These are phyloP conservation scores for Margarornis squamiger DNA, from an alignment of 2,797 vertebrate genomes.

Conservation along the genomic window DNA sequence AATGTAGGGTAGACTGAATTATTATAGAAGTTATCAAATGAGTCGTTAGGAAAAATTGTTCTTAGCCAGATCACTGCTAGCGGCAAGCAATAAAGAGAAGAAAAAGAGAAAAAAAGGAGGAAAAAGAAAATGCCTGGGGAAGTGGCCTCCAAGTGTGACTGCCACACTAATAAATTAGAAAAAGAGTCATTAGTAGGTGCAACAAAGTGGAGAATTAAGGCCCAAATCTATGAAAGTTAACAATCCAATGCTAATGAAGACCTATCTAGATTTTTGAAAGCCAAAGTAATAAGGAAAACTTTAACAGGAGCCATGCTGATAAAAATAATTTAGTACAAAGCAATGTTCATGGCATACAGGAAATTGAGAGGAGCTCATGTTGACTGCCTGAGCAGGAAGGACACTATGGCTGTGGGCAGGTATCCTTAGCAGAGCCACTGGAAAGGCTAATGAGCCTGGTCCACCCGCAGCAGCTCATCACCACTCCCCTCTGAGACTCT, in stretches of 20 bases:
- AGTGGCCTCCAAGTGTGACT: constrained; percentile 27
- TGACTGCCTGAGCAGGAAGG: not conserved
- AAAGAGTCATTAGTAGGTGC: constrained; percentile 52
- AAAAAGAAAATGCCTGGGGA: constrained; percentile 29
- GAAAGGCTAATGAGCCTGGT: not conserved
- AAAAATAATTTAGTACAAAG: constrained; percentile 10
- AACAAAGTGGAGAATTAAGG: constrained; percentile 58
- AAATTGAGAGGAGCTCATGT: not conserved
- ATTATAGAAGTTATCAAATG: constrained; percentile 19
- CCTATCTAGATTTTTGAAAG: constrained; percentile 15
- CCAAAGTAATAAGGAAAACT: constrained; percentile 35
- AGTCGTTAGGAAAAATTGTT: not conserved
- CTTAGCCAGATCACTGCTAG: constrained; percentile 19
- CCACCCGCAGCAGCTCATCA: not conserved
- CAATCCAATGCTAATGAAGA: constrained; percentile 55
- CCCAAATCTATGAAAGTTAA: constrained; percentile 44
- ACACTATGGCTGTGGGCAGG: not conserved
- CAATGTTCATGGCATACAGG: not conserved
- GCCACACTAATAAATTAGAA: constrained; percentile 50
- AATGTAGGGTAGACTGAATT: not conserved
- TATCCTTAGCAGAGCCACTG: not conserved
- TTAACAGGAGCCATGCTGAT: not conserved
- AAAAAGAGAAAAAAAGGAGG: not conserved
- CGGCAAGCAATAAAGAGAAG: constrained; percentile 4
- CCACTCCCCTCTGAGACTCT: rapidly evolving